These are phyloP conservation scores for Glareola pratincola DNA, from an alignment of 2,113 vertebrate genomes.

Conservation along the genomic window DNA sequence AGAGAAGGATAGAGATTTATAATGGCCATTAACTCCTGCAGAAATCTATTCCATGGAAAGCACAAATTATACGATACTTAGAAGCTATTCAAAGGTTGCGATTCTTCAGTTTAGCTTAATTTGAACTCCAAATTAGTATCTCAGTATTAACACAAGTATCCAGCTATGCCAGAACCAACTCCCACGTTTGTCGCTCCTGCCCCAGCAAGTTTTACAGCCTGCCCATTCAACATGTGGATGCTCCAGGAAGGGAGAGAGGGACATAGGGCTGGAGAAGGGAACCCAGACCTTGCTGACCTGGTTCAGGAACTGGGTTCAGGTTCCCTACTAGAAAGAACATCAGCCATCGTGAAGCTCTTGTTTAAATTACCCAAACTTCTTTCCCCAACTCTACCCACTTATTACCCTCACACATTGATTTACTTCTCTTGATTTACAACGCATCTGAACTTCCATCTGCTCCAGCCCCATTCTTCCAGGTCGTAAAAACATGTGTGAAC, in stretches of 20 bases:
- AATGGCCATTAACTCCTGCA: background rate
- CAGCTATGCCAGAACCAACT: background rate
- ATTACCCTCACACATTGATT: background rate
- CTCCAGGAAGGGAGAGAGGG: background rate
- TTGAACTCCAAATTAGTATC: background rate
- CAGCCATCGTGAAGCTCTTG: background rate
- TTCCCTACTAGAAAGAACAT: background rate
- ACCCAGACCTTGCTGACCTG: background rate
- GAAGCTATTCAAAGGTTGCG: background rate
- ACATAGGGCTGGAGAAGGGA: background rate
- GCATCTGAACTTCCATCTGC: background rate
- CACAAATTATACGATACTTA: background rate
- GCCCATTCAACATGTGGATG: accelerated
- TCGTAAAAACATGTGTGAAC: background rate
- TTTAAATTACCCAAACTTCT: background rate
- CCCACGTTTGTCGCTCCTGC: background rate
- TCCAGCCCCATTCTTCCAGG: background rate
- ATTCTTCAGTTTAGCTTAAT: background rate
- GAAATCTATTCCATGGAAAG: background rate
- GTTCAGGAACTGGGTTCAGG: background rate
- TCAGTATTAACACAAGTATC: background rate
- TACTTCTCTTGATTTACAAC: background rate
- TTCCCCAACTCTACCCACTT: background rate
- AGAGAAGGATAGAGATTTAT: background rate
- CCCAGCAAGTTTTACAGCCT: background rate